Evolutionary conservation across 2,113 vertebrate genomes (phyloP).

Genomic region (Pimephales promelas): DNA sequence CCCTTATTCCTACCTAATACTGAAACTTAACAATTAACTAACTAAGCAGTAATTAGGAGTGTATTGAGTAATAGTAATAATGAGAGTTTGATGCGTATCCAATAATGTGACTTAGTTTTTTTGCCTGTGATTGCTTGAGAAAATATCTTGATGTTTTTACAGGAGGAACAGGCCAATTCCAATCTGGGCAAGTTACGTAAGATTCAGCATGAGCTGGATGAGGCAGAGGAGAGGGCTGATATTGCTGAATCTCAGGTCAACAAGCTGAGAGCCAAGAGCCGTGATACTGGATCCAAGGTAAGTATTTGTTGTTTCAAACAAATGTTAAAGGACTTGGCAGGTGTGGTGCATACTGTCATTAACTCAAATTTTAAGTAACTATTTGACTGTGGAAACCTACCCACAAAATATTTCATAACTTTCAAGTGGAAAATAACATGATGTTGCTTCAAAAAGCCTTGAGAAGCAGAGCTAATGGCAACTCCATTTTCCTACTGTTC

Average conservation of each 20-base stretch:
- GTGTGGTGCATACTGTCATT: background rate
- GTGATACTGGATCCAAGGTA: constrained; percentile 58
- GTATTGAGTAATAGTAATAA: too few relatives aligned
- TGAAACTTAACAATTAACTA: too few relatives aligned
- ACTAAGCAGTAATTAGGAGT: too few relatives aligned
- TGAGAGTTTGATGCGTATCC: too few relatives aligned
- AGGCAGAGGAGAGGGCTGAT: constrained; percentile 63
- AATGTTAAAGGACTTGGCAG: background rate
- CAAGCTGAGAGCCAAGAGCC: constrained; percentile 62
- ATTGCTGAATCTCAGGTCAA: constrained; percentile 64
- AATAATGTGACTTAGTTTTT: too few relatives aligned
- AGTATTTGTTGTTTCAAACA: background rate
- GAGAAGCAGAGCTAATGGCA: background rate
- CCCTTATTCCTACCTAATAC: too few relatives aligned
- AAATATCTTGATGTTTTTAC: constrained; percentile 1
- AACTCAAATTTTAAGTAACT: background rate
- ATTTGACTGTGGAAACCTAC: background rate
- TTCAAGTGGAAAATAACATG: background rate
- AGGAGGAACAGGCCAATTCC: constrained; percentile 63
- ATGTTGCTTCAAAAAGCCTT: background rate
- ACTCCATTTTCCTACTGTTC: too few relatives aligned
- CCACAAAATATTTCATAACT: background rate
- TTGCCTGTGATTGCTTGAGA: background rate
- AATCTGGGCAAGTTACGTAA: constrained; percentile 65
- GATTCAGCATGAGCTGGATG: constrained; percentile 64